Conservation (phyloP, 2,113 vertebrate species). For the Notarius quadriscutis region DNA sequence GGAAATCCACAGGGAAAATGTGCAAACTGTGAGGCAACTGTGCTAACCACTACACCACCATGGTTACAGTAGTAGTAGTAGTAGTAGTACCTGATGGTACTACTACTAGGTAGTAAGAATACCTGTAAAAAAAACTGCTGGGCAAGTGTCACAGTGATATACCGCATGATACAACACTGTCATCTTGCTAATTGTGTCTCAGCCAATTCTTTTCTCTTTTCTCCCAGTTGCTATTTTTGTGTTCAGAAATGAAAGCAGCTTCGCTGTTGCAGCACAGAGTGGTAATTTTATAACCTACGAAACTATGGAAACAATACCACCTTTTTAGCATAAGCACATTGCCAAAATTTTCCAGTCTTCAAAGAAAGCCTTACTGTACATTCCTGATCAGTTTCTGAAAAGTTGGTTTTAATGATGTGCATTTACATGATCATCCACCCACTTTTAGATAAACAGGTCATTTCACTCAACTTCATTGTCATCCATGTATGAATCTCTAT, state of each 20-base stretch:
- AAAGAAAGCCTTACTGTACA: background rate
- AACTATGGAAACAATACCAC: background rate
- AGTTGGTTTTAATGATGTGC: background rate
- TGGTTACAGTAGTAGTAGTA: no score
- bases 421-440: background rate
- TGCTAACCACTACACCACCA: no score
- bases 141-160: background rate
- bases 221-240: background rate
- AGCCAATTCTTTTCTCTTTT: background rate
- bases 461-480: background rate
- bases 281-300: background rate
- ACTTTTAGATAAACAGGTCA: background rate
- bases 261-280: background rate
- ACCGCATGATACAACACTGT: background rate
- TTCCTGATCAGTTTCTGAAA: background rate
- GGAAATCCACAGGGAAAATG: no score
- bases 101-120: background rate
- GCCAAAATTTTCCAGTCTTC: background rate
- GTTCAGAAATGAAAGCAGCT: background rate
- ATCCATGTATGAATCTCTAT: background rate
- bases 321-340: background rate
- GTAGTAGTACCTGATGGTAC: no score
- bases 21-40: no score
- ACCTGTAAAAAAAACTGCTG: background rate
- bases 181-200: slow-evolving; percentile 3